Conservation (phyloP, 2,888 invertebrate genomes). For the Heteropelma amictum region DNA sequence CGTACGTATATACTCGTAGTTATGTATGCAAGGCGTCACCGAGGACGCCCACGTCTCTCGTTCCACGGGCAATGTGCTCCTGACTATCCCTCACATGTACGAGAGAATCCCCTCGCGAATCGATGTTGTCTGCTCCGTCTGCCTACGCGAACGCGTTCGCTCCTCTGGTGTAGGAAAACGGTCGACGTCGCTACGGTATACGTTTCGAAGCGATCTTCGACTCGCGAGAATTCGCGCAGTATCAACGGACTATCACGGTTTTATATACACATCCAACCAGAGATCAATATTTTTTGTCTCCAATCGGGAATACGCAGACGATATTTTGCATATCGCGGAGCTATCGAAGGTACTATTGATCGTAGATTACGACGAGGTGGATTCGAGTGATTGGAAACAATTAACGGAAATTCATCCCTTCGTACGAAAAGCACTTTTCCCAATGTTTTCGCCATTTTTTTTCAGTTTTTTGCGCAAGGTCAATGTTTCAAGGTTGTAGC, state of each 20-base stretch:
- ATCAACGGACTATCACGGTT: constrained; percentile 4
- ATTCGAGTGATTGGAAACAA: too few relatives aligned
- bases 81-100: constrained; percentile 29
- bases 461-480: too few relatives aligned
- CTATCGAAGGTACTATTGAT: too few relatives aligned
- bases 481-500: too few relatives aligned
- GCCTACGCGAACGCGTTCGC: constrained; percentile 41
- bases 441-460: too few relatives aligned
- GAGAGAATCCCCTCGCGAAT: constrained; percentile 34
- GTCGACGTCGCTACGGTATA: constrained; percentile 28
- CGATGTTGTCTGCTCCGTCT: constrained; percentile 42
- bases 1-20: neutral
- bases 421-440: too few relatives aligned
- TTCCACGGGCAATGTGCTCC: constrained; percentile 40
- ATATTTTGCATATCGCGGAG: too few relatives aligned
- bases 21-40: constrained; percentile 27
- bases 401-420: too few relatives aligned
- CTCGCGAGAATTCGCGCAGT: constrained; percentile 31
- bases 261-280: neutral
- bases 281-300: too few relatives aligned
- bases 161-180: constrained; percentile 4
- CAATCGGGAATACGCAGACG: too few relatives aligned
- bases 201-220: constrained; percentile 26
- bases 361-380: too few relatives aligned
- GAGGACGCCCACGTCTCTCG: constrained; percentile 49